Evolutionary conservation across 1,140 invertebrate species (phyloP), one percentile per base, ranked within the genome.

Genomic region (Papilio machaon): DNA sequence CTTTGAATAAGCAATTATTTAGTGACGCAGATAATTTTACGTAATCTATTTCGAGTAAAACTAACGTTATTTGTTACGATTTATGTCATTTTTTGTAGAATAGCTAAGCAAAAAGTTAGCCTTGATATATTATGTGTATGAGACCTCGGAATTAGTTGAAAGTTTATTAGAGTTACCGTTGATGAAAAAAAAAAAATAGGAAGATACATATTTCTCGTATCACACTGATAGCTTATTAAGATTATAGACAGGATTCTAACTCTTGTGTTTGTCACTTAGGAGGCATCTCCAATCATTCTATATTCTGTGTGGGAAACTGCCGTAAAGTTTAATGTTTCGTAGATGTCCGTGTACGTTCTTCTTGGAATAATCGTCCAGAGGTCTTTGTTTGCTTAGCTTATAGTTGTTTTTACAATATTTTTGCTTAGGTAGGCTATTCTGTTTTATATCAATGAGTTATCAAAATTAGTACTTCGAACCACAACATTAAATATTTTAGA

Each of bases 1-100:
- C 10, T 35, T 70, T 70, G 30, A 70, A 70, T 70, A 70, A 70
- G 30, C 64, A 70, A 70, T 70, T 13, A 38, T 70, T 35, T 70
- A 70, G 6, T 35, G 64, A 35, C 30, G 11, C 11, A 38, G 7
- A 70, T 70, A 70, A 13, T 38, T 70, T 38, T 60, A 60, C n/a
- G 3, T 15, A 15, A 35, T 70, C 13, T 15, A 15, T 35, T 70
- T 35, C 6, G 60, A 30, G 2, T 3, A 43, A 43, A 2, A 30
- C 23, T 23, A 64, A 8, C 11, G 19, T 1, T 11, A 54, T 54
- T 13, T 58, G 9, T 11, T 64, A 9, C 30, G 19, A 30, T 64
- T 64, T 64, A 64, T 8, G 2, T 64, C 10, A 64, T 6, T 13
- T 30, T 30, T 30, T 30, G 1, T 64, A 64, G 2, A 8, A n/a